Evolutionary conservation across 2,113 vertebrate genomes (phyloP).

Genomic region (Amphiprion percula): DNA sequence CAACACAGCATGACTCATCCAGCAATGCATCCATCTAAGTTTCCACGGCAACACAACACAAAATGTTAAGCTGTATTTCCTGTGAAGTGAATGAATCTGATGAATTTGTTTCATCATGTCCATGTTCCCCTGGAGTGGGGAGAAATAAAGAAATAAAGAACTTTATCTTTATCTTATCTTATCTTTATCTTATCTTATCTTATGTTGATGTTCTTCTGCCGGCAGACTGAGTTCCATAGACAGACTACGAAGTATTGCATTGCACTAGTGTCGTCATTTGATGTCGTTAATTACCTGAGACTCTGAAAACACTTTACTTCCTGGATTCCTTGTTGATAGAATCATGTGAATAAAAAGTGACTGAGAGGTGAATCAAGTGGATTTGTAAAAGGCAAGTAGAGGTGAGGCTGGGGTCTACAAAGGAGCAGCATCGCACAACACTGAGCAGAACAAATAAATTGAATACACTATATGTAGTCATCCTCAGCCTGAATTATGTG

Average conservation of each 20-base stretch:
- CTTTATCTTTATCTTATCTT: too few relatives aligned
- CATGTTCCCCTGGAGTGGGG: too few relatives aligned
- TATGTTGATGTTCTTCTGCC: constrained; percentile 30
- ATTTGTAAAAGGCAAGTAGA: constrained; percentile 47
- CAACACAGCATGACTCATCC: not conserved
- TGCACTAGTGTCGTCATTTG: constrained; percentile 31
- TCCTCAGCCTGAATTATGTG: constrained; percentile 54
- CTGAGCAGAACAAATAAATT: constrained; percentile 4
- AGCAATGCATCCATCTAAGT: not conserved
- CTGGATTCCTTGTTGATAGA: constrained; percentile 48
- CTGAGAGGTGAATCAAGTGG: constrained; percentile 12
- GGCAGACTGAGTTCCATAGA: constrained; percentile 17
- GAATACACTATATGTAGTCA: constrained; percentile 5
- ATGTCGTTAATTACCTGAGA: constrained; percentile 77
- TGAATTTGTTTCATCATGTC: not conserved
- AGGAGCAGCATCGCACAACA: constrained; percentile 28
- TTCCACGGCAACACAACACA: constrained; percentile 10
- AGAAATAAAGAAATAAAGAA: too few relatives aligned
- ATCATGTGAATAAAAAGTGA: constrained; percentile 30
- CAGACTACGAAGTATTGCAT: constrained; percentile 46
- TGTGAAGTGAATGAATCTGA: constrained; percentile 5
- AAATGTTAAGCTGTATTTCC: not conserved
- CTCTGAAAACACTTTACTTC: constrained; percentile 49
- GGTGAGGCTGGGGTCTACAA: not conserved
- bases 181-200: too few relatives aligned